These are phyloP conservation scores for Pantherophis vulpinus DNA, from an alignment of 2,797 vertebrate species.

Conservation along the genomic window DNA sequence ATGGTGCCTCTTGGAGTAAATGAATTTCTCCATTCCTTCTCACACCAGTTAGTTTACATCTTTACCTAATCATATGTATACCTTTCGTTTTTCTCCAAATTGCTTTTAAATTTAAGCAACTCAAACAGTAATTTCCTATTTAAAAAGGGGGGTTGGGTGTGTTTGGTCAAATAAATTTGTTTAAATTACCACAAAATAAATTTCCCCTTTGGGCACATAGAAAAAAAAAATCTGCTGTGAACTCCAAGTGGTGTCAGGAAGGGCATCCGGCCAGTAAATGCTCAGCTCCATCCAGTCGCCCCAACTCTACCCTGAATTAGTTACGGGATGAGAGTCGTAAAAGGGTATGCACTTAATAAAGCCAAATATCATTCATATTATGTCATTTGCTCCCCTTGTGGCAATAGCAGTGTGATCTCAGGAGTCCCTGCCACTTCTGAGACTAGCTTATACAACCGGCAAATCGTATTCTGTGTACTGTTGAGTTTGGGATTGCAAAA, in stretches of 20 bases:
- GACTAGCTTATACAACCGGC: neutral
- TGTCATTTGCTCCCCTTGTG: neutral
- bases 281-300: too few relatives aligned
- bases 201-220: neutral
- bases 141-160: neutral
- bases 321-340: too few relatives aligned
- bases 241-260: too few relatives aligned
- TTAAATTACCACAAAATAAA: neutral
- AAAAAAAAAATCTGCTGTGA: too few relatives aligned
- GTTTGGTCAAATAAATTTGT: neutral
- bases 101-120: neutral
- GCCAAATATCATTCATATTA: neutral
- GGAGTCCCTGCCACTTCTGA: neutral
- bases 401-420: neutral
- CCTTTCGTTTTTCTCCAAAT: neutral
- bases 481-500: neutral
- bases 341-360: neutral
- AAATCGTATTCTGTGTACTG: neutral
- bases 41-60: neutral
- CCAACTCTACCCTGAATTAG: too few relatives aligned
- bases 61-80: neutral
- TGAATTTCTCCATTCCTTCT: neutral
- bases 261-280: too few relatives aligned
- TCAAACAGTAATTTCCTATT: neutral
- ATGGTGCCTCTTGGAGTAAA: neutral